Evolutionary conservation across 2,797 vertebrate species (phyloP), one percentile per base, ranked within the genome.

Genomic region (Ispidina lecontei): DNA sequence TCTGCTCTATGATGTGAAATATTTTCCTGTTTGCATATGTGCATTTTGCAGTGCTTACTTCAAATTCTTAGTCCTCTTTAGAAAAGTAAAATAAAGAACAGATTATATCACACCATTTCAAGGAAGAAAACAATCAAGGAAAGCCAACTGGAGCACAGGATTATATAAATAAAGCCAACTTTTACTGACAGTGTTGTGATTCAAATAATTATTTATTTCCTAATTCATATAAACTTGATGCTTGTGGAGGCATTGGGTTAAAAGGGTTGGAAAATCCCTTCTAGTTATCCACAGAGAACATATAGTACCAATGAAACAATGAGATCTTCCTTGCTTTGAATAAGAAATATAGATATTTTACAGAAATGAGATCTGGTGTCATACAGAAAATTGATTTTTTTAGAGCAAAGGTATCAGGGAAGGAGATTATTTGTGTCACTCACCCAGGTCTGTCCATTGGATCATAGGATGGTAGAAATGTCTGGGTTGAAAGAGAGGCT

Each of bases 161-260:
- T 65, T 59, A n/a, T 39, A 85, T 28, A 89, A 95, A 96, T 69
- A 93, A 96, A 91, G 41, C 55, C 90, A 91, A 93, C 80, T 77
- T 93, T 77, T 93, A 93, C 92, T 85, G 85, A 80, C 33, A 84
- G 16, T 39, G 20, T 90, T 82, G 84, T 94, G 93, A 71, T 89
- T 69, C 91, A 96, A 92, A 91, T 90, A 92, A 90, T 96, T 93
- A 92, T 74, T 90, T 91, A 89, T 74, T 90, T 91, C 47, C 77
- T 93, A 90, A 90, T 52, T 93, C 41, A 92, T 94, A 93, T 75
- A 94, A 96, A 96, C 93, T 69, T 56, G 84, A 94, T 65, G 49
- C 33, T 89, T 89, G 41, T 80, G 81, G 81, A 89, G 65, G 52
- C 73, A 94, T 44, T 63, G 59, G 52, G 71, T 79, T 94, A 70